Conservation (phyloP, 2,888 invertebrate genomes). For the Diachrysia chrysitis region DNA sequence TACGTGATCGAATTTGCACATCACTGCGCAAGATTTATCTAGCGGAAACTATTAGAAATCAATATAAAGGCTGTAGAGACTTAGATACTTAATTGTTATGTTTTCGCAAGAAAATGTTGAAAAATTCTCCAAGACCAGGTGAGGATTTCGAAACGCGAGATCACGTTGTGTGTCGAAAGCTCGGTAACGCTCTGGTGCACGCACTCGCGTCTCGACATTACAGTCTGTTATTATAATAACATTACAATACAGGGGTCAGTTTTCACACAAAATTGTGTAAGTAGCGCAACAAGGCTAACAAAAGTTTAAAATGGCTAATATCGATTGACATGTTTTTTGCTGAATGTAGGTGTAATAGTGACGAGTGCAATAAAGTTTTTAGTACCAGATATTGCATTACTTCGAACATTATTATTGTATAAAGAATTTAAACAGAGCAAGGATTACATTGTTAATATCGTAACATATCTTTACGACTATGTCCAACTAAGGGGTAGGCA, state of each 20-base stretch:
- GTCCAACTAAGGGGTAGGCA: neutral
- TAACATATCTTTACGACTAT: no score
- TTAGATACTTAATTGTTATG: constrained; percentile 40
- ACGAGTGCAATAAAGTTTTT: constrained; percentile 33
- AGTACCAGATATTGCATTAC: constrained; percentile 16
- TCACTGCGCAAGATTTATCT: constrained; percentile 61
- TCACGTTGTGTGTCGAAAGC: constrained; percentile 71
- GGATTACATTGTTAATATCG: neutral
- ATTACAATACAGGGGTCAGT: constrained; percentile 62
- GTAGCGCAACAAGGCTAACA: constrained; percentile 56
- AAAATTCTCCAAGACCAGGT: constrained; percentile 46
- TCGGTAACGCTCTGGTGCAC: constrained; percentile 57
- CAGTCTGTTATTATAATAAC: constrained; percentile 49
- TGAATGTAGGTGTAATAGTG: constrained; percentile 20
- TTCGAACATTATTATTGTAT: neutral
- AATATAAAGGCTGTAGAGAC: constrained; percentile 52
- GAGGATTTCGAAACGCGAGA: constrained; percentile 66
- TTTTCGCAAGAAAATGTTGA: constrained; percentile 53
- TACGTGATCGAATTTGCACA: constrained; percentile 68
- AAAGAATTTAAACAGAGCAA: neutral
- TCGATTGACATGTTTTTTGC: constrained; percentile 36
- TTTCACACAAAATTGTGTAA: constrained; percentile 62
- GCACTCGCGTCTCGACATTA: constrained; percentile 53
- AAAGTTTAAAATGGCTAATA: constrained; percentile 40
- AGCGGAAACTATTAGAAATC: constrained; percentile 60